Evolutionary conservation across 1,140 invertebrate genomes (phyloP).

Genomic region (fruit fly (Drosophila melanogaster)): DNA sequence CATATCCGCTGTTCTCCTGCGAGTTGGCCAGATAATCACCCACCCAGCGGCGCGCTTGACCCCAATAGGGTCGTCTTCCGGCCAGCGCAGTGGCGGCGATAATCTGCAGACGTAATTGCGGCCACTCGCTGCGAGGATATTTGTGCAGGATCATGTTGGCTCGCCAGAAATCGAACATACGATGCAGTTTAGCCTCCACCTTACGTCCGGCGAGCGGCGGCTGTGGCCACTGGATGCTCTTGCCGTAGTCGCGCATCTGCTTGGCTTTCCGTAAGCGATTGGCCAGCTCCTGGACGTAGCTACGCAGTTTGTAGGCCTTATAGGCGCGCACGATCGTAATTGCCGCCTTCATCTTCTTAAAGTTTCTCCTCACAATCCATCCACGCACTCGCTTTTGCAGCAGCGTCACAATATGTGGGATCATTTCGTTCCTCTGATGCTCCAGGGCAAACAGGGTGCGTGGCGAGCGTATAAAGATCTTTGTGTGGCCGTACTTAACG

Average conservation of each 20-base stretch:
- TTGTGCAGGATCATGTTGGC: conserved; percentile 93
- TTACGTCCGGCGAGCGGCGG: conserved; percentile 88
- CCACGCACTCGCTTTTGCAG: conserved; percentile 98
- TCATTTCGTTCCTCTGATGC: conserved; percentile 90
- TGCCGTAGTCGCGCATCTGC: conserved; percentile 90
- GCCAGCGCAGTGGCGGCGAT: conserved; percentile 91
- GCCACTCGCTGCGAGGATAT: conserved; percentile 93
- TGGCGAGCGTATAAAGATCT: conserved; percentile 96
- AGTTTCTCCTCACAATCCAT: conserved; percentile 90
- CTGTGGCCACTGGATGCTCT: conserved; percentile 91
- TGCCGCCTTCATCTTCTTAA: conserved; percentile 94
- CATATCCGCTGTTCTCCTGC: conserved; percentile 91
- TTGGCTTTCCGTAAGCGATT: conserved; percentile 87
- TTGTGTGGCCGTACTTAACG: conserved; percentile 97
- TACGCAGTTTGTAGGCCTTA: conserved; percentile 92
- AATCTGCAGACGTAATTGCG: conserved; percentile 92
- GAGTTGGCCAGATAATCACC: conserved; percentile 94
- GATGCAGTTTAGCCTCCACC: conserved; percentile 85
- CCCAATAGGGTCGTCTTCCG: conserved; percentile 92
- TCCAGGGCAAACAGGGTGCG: conserved; percentile 95
- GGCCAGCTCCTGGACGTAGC: conserved; percentile 90
- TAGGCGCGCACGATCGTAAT: conserved; percentile 93
- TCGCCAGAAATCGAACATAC: conserved; percentile 90
- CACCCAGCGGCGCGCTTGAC: conserved; percentile 93
- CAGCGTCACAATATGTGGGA: conserved; percentile 95